Base-by-base conservation (phyloP, 1,140 invertebrate genomes). In the Globodera ellingtonae region DNA sequence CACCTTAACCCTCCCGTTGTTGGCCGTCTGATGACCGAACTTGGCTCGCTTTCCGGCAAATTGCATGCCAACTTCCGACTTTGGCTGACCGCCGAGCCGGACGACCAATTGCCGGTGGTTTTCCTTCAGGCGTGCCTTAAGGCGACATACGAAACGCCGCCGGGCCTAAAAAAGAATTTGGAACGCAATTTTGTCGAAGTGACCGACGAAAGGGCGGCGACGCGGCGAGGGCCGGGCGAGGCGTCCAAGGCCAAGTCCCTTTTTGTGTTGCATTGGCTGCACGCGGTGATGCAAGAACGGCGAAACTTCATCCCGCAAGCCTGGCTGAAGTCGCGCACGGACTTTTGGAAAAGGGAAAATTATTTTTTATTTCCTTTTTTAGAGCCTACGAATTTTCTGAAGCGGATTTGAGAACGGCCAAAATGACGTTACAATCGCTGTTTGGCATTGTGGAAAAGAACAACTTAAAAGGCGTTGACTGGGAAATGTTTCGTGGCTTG, bases 321-420 rank as follows among this genome's bases (percentile, higher is more conserved):
- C 81, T 59, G 75, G 69, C 71, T 62, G 35, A 65, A 75, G 56
- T 72, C 71, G 35, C 35, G 35, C 35, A 35, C 35, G 5, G 15
- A 62, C 6, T n/a, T 62, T 15, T 18, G 0, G 4, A 62, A 62
- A 13, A 35, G 1, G 21, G 18, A 8, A 62, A 24, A 67, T 78
- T 79, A 56, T 78, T 85, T 67, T 7, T 72, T n/a, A n/a, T 24
- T 71, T 73, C 47, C 35, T 35, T 35, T 8, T 47, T 72, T 79
- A 94, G 94, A 89, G 94, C 93, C 88, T 97, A 97, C 89, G 95
- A 97, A 86, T 97, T 96, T 90, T 94, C 93, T 59, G 93, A 94
- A 82, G 92, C 93, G 1, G 95, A 97, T 90, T 90, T 97, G 0
- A 91, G 93, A 77, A 93, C 94, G 6, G 94, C 93, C 1, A 91